Evolutionary conservation across 2,888 invertebrate genomes (phyloP), one percentile per base, ranked within the genome.

Genomic region (Volucella zonaria): DNA sequence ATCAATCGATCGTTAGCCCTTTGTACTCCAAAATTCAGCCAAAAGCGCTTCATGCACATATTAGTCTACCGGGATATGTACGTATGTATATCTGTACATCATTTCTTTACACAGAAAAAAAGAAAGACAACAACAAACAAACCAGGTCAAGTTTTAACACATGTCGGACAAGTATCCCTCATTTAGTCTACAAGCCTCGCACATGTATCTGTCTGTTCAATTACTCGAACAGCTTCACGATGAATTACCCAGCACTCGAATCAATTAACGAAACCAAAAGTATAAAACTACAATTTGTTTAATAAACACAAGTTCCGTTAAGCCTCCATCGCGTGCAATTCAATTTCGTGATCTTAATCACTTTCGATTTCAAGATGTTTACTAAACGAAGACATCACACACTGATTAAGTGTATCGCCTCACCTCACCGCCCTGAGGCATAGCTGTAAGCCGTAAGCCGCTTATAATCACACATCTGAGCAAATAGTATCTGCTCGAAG

Each of bases 281-380:
- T 52, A 52, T 67, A 52, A 67, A 54, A 52, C 43, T n/a, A 45
- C 10, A 52, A 23, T 67, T 67, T 43, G 52, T 54, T 31, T 42
- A 38, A 1, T 43, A 42, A 23, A 52, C 66, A 23, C 66, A 42
- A 42, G 23, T n/a, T 15, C 3, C 51, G 52, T 66, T 66, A 51
- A 43, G 42, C 38, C n/a, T 10, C 4, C 38, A 67, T 42, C 43
- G 66, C 52, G 54, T 64, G 51, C 51, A 51, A 58, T 42, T 70
- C 23, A 58, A 42, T 59, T 58, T 70, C 59, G 59, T 70, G 49
- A 70, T 70, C 58, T 70, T 70, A 70, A 70, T 49, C 70, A 70
- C 70, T 40, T 9, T 59, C 14, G 38, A 58, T 23, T 18, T 15
- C 15, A 40, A 58, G 58, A 70, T 49, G 49, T 14, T 58, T 58